Percentiles rank a stretch among this genome's conserved stretches.
Evolutionary conservation across 2,888 invertebrate species (phyloP).

Genomic region (Chalcosyrphus nemorum): DNA sequence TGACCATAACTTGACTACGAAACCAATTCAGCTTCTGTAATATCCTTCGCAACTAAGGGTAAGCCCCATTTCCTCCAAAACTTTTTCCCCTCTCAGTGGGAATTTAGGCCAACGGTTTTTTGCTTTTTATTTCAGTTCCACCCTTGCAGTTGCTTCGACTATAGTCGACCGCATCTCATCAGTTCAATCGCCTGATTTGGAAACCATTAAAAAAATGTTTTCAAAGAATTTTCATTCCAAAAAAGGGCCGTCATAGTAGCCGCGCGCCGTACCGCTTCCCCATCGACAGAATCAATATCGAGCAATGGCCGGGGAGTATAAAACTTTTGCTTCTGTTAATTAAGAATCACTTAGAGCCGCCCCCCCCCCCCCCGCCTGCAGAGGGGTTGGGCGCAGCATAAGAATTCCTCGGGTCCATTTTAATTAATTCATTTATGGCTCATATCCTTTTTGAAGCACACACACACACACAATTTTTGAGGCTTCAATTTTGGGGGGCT

Average conservation of each 20-base stretch:
- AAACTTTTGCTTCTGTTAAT: constrained; percentile 25
- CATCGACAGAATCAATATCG: constrained; percentile 9
- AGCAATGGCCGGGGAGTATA: background rate
- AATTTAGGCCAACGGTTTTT: background rate
- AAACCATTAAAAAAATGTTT: constrained; percentile 30
- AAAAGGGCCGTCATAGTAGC: constrained; percentile 17
- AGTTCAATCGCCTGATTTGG: constrained; percentile 24
- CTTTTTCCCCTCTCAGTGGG: background rate
- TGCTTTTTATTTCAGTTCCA: constrained; percentile 1
- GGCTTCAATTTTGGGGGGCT: no score
- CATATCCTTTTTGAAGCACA: no score
- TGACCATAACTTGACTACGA: background rate
- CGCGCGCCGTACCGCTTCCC: background rate
- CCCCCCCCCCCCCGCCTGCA: no score
- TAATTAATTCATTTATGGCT: background rate
- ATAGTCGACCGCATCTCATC: constrained; percentile 5
- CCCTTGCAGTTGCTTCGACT: constrained; percentile 1
- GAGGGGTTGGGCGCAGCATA: background rate
- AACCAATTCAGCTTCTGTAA: background rate
- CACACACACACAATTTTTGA: no score
- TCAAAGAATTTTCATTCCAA: constrained; percentile 22
- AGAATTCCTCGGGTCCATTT: background rate
- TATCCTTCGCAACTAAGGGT: background rate
- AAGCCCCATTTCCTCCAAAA: background rate
- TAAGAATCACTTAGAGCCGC: constrained; percentile 24